A percentile compares a stretch with the other conserved stretches of the same genome.
These are phyloP conservation scores for Cantharis flavilabris DNA, from an alignment of 2,888 invertebrate genomes.

Conservation along the genomic window DNA sequence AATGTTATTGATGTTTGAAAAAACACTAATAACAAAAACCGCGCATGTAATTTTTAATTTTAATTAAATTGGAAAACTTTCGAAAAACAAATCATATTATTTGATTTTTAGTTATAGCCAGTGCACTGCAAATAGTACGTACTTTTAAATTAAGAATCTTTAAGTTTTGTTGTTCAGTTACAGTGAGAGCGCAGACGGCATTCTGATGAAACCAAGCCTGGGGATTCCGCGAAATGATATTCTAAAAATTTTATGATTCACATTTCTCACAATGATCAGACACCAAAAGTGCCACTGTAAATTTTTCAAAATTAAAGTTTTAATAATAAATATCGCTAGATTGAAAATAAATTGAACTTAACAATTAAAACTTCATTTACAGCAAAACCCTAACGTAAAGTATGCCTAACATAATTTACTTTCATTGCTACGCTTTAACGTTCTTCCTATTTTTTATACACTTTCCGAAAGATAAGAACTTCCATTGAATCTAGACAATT, in stretches of 20 bases:
- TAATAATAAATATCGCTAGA: not conserved
- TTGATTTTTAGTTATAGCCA: not conserved
- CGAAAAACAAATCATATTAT: not conserved
- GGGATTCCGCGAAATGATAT: not conserved
- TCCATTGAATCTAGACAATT: not conserved
- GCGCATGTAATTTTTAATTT: constrained; percentile 4
- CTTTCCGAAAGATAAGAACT: not conserved
- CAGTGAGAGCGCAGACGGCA: not conserved
- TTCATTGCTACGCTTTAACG: not conserved
- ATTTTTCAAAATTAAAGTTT: not conserved
- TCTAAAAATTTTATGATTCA: not conserved
- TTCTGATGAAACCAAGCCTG: not conserved
- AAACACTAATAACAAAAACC: constrained; percentile 14
- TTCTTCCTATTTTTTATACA: not conserved
- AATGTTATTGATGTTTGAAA: constrained; percentile 27
- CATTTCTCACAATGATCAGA: not conserved
- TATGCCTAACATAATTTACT: not conserved
- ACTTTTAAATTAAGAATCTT: not conserved
- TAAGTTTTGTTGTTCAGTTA: not conserved
- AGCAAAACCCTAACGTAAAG: not conserved
- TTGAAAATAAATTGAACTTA: not conserved
- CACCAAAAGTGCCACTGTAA: not conserved
- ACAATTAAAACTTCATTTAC: not conserved
- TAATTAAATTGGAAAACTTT: not conserved
- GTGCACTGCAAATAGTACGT: not conserved